Conservation (phyloP, 2,113 vertebrate genomes). For the Ahaetulla prasina region DNA sequence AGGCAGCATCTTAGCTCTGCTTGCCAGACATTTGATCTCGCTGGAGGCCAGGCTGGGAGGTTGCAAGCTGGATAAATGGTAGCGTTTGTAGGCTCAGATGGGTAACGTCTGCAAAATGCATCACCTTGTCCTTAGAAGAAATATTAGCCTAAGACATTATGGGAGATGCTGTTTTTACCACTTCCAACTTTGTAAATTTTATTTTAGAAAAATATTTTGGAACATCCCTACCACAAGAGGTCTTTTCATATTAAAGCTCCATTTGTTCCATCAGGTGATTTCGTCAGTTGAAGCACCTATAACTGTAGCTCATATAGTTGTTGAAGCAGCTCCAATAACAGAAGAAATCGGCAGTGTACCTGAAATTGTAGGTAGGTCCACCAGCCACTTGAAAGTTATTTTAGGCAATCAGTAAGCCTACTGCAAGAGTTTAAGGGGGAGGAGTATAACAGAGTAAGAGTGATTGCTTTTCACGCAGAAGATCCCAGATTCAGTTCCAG, state of each 20-base stretch:
- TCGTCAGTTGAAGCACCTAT: constrained; percentile 68
- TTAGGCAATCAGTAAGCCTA: background rate
- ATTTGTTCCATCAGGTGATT: constrained; percentile 54
- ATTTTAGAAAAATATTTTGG: background rate
- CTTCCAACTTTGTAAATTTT: background rate
- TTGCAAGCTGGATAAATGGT: background rate
- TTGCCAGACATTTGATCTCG: background rate
- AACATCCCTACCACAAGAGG: background rate
- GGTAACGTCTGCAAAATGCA: accelerated
- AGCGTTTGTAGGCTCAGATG: background rate
- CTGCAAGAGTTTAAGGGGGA: background rate
- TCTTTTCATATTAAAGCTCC: background rate
- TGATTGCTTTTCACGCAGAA: background rate
- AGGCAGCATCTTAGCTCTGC: constrained; percentile 18
- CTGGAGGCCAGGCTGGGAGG: background rate
- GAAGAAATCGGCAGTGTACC: constrained; percentile 59
- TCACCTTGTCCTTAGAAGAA: too few species aligned
- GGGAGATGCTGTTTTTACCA: background rate
- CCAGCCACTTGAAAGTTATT: accelerated
- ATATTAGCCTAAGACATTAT: too few species aligned
- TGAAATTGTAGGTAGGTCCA: constrained; percentile 66
- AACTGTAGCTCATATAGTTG: constrained; percentile 74
- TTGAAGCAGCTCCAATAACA: constrained; percentile 67
- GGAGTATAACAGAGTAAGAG: background rate
- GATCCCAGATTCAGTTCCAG: background rate